Evolutionary conservation across 2,113 vertebrate species (phyloP), one percentile per base, ranked within the genome.

Genomic region (Catharus minimus): DNA sequence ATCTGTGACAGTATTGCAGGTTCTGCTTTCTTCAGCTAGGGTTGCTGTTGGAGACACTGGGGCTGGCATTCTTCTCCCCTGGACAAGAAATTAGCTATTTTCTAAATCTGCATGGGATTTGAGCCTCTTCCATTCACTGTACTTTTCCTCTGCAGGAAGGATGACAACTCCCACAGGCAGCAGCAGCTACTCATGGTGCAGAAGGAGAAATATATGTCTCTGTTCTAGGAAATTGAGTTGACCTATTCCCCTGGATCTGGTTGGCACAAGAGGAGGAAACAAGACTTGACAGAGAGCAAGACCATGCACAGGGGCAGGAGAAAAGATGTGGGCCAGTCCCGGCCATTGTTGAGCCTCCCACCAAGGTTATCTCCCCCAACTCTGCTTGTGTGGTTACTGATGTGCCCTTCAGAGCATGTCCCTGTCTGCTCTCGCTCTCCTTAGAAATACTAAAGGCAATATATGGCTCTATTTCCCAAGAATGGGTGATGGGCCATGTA

Each of bases 221-320:
- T 74, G 33, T 88, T 66, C 52, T 44, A 82, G 28, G 61, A 92
- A 89, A 91, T 26, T 74, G 60, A 60, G 58, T 80, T 94, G 91
- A 89, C 71, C 82, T 85, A 73, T 89, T 93, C 78, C 60, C 52
- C 50, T 86, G 75, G 79, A 82, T 23, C 28, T n/a, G 32, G 28
- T 6, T 76, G 55, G 41, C 76, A 67, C 33, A 77, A 56, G 39
- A 78, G 57, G 41, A 86, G 13, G 62, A 88, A 89, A 67, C 16
- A 69, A 28, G 30, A 47, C 7, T 84, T 95, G 58, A 55, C 55
- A 87, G 60, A 62, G 20, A 76, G 36, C n/a, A 43, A 73, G 30
- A 77, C 16, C 39, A 33, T 23, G 27, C 11, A 38, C 30, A 52
- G n/a, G 14, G 39, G 5, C 8, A 86, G 47, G 8, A 86, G 53